Percentiles rank a stretch among this genome's conserved stretches.
Evolutionary conservation across 2,888 invertebrate species (phyloP).

Genomic region (Drosophila lutescens): DNA sequence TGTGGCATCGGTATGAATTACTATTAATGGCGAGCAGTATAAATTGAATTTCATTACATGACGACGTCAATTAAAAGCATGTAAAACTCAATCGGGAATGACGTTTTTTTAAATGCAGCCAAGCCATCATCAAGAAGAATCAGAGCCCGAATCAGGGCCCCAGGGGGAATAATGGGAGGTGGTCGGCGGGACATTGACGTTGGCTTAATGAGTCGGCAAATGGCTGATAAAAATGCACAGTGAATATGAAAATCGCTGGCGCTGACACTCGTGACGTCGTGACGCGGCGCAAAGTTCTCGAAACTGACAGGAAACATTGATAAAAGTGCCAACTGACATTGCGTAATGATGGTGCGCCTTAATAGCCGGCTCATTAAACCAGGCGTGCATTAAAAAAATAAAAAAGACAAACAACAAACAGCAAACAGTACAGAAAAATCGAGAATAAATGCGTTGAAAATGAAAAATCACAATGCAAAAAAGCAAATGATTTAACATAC

Average conservation of each 20-base stretch:
- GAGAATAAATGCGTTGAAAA: neutral
- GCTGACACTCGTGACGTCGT: conserved; percentile 56
- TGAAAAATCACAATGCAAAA: conserved; percentile 29
- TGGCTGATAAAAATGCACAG: conserved; percentile 77
- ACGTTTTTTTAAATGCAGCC: conserved; percentile 74
- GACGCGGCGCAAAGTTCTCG: conserved; percentile 63
- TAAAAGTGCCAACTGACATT: conserved; percentile 67
- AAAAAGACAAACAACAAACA: neutral
- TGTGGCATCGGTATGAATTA: conserved; percentile 67
- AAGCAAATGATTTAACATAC: conserved; percentile 40
- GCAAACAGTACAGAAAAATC: neutral
- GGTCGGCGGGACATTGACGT: conserved; percentile 28
- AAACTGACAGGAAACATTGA: conserved; percentile 73
- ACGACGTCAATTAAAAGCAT: conserved; percentile 82
- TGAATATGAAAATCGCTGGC: conserved; percentile 65
- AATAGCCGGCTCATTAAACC: conserved; percentile 62
- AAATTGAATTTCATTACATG: conserved; percentile 83
- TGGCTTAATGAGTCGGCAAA: conserved; percentile 80
- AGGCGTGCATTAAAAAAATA: conserved; percentile 27
- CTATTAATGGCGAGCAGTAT: conserved; percentile 74
- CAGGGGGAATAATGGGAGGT: conserved; percentile 12
- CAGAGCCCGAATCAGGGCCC: conserved; percentile 13
- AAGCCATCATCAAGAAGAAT: conserved; percentile 42
- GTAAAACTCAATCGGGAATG: conserved; percentile 82
- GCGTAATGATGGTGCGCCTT: conserved; percentile 62